A percentile compares a stretch with the other conserved stretches of the same genome.
Evolutionary conservation across 2,113 vertebrate genomes (phyloP).

Genomic region (Daphoenositta chrysoptera): DNA sequence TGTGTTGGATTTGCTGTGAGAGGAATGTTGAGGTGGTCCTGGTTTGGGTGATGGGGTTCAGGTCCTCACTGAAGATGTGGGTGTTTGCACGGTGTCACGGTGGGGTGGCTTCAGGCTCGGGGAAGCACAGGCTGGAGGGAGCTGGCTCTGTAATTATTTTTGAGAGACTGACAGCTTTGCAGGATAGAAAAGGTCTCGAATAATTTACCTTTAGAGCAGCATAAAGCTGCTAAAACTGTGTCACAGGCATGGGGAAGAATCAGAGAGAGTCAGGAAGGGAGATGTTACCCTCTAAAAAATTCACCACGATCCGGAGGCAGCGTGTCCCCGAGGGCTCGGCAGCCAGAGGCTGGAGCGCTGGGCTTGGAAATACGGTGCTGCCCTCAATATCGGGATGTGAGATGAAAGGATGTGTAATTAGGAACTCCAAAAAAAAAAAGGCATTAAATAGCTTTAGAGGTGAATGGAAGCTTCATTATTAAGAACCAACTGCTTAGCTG

Average conservation of each 20-base stretch:
- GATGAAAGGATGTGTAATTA: background rate
- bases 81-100: rapidly evolving
- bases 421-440: background rate
- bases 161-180: background rate
- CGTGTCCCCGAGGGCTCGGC: background rate
- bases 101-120: background rate
- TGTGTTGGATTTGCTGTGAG: background rate
- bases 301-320: background rate
- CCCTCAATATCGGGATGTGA: background rate
- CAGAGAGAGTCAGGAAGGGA: background rate
- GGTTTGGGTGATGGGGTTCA: background rate
- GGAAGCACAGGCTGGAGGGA: background rate
- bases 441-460: background rate
- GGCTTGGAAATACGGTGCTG: background rate
- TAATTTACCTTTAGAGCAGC: background rate
- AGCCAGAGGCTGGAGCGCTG: background rate
- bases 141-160: background rate
- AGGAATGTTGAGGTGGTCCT: background rate
- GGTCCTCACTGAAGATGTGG: background rate
- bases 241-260: background rate
- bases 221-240: background rate
- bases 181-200: background rate
- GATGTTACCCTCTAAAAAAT: background rate
- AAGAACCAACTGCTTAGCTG: background rate
- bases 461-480: background rate